Conservation (phyloP, 2,113 vertebrate genomes). For the Platysteira castanea region DNA sequence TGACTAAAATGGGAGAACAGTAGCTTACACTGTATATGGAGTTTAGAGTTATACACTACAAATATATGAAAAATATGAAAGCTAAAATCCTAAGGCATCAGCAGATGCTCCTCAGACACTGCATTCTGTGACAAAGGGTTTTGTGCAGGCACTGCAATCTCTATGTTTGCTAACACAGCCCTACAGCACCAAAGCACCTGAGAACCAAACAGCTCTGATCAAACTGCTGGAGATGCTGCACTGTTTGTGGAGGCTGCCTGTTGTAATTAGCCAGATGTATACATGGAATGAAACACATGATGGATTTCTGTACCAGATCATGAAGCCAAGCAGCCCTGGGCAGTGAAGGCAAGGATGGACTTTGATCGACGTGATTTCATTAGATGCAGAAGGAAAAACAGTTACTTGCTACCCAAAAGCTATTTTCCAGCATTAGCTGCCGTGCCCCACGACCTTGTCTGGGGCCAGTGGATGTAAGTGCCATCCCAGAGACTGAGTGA, state of each 20-base stretch:
- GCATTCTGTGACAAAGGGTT: background rate
- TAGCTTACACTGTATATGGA: background rate
- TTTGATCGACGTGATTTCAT: fast-evolving
- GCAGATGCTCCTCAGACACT: background rate
- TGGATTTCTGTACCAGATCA: slow-evolving; percentile 1
- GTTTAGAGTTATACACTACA: background rate
- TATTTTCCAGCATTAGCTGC: background rate
- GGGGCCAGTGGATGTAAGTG: background rate
- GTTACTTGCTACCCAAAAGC: background rate
- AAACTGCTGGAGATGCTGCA: background rate
- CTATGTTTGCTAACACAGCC: background rate
- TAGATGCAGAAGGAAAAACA: background rate
- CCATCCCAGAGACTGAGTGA: background rate
- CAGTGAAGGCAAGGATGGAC: background rate
- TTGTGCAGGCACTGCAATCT: background rate
- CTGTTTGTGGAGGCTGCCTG: background rate
- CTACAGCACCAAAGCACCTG: background rate
- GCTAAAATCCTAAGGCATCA: background rate
- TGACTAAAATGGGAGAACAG: background rate
- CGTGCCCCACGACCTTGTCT: background rate
- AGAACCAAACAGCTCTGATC: background rate
- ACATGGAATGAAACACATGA: background rate
- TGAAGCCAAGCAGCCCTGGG: background rate
- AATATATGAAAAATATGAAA: background rate
- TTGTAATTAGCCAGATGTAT: background rate